Conservation (phyloP, 2,888 invertebrate species). For the Apamea epomidion region DNA sequence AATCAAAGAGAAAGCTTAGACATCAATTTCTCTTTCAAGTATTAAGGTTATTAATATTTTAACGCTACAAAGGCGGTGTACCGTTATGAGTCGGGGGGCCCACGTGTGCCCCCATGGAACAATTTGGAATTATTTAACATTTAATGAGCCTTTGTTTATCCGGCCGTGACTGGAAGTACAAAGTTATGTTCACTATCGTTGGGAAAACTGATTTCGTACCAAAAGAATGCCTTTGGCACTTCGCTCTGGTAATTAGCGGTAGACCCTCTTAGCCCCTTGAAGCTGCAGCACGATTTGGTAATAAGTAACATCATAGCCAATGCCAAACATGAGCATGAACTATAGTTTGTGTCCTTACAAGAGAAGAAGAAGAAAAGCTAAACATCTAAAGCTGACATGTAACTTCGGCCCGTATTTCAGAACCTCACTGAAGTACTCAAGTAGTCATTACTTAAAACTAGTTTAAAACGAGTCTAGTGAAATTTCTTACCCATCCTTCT, state of each 20-base stretch:
- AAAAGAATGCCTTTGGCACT: neutral
- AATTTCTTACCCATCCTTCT: neutral
- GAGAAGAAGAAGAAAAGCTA: neutral
- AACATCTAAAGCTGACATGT: neutral
- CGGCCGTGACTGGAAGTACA: neutral
- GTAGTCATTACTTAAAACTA: neutral
- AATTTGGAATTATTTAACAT: constrained; percentile 51
- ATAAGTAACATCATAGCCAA: neutral
- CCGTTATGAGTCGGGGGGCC: constrained; percentile 44
- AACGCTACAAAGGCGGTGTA: constrained; percentile 24
- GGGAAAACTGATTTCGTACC: neutral
- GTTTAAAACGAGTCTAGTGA: neutral
- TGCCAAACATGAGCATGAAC: neutral
- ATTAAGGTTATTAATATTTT: constrained; percentile 50
- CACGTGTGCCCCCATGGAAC: constrained; percentile 16
- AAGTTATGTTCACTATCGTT: constrained; percentile 8
- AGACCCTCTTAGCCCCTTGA: neutral
- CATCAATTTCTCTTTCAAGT: constrained; percentile 33
- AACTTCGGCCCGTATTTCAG: neutral
- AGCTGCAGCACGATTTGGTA: neutral
- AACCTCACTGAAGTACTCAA: neutral
- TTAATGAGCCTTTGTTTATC: constrained; percentile 54
- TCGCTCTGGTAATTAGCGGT: neutral
- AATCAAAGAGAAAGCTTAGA: constrained; percentile 48
- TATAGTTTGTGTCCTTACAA: neutral